Evolutionary conservation across 2,797 vertebrate genomes (phyloP), one percentile per base, ranked within the genome.

Genomic region (Mus spretus): DNA sequence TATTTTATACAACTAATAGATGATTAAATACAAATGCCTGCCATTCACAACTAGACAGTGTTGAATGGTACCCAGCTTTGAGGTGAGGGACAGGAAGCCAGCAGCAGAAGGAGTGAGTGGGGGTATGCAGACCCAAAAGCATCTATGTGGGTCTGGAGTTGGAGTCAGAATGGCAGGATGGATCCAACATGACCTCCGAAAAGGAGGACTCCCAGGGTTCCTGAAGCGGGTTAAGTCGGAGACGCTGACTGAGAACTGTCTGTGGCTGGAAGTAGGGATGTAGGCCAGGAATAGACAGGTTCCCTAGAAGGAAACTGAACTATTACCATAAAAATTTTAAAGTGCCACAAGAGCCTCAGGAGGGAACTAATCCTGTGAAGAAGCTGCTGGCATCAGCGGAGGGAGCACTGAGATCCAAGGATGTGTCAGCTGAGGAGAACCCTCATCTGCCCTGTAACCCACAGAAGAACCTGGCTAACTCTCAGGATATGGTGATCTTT

Each of bases 141-240:
- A 19, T 59, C 26, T 31, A 17, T 44, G 1, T 9, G 22, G 12
- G 22, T 50, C 47, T 72, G 34, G 24, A 31, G 82, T 15, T 26
- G 9, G 44, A 50, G 15, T 44, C 26, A 57, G 55, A 61, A n/a
- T 28, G 11, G 24, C 47, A 19, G 34, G 24, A 40, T 24, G 24
- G 3, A 28, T 50, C 26, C 6, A 15, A 47, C 17, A 28, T 1
- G 47, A 20, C n/a, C 31, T 19, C 31, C 0, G 2, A 40, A 31
- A 26, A 34, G 31, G 20, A 78, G 20, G 59, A n/a, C n/a, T 53
- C 20, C 20, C 8, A 50, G 34, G 40, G 31, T 8, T 79, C 61
- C 75, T 53, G 19, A 78, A 24, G 13, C 2, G 26, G 24, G 31
- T 89, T 59, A 7, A 75, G 26, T 44, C 14, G n/a, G n/a, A 89